phyloP scores from a whole-genome alignment of 1,140 invertebrate species.

The Helicoverpa armigera region DNA sequence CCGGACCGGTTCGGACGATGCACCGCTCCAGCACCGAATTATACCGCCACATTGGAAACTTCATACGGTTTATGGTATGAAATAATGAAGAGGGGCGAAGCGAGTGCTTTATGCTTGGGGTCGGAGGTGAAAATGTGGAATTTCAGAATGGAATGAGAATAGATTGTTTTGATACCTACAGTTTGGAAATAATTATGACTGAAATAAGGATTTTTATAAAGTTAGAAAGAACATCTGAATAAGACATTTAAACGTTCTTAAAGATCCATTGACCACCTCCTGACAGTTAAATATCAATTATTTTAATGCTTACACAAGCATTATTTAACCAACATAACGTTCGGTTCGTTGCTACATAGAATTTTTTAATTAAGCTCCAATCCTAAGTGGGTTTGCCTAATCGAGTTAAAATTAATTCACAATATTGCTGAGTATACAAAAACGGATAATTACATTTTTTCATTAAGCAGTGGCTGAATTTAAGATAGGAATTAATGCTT shows the following conservation, averaged over 20 bases:
- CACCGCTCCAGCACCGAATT: conserved; percentile 35
- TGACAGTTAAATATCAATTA: no score
- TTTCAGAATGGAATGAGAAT: not conserved
- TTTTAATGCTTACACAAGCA: no score
- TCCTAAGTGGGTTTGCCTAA: conserved; percentile 28
- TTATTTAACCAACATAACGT: not conserved
- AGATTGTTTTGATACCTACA: not conserved
- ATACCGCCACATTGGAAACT: conserved; percentile 37
- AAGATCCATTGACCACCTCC: no score
- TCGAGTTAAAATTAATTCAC: conserved; percentile 39
- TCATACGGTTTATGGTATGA: conserved; percentile 41
- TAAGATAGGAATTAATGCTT: conserved; percentile 28
- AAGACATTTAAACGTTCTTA: no score
- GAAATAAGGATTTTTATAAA: no score
- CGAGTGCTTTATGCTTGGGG: conserved; percentile 1
- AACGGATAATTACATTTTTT: conserved; percentile 28
- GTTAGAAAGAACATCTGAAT: no score
- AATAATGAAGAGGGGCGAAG: conserved; percentile 33
- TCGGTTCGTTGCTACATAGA: not conserved
- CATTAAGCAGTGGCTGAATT: conserved; percentile 17
- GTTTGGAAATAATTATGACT: not conserved
- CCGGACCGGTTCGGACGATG: conserved; percentile 51
- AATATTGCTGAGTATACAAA: conserved; percentile 31
- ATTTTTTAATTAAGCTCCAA: conserved; percentile 24
- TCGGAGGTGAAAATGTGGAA: not conserved